Evolutionary conservation across 1,140 invertebrate genomes (phyloP).

Genomic region (Tetragonula clypearis): DNA sequence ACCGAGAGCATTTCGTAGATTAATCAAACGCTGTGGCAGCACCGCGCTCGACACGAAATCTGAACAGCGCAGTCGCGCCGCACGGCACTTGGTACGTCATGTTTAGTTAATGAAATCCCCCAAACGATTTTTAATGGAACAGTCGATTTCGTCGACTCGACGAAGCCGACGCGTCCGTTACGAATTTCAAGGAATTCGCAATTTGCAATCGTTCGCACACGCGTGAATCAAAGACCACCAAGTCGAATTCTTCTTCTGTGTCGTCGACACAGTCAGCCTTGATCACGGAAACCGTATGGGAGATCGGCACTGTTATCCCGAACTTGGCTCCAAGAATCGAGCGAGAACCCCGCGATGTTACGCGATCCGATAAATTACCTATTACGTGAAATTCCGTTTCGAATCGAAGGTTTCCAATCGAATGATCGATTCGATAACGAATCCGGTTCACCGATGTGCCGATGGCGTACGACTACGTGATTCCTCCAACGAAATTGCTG

Average conservation of each 20-base stretch:
- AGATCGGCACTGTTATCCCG: background rate
- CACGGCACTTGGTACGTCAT: no score
- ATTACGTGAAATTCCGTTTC: background rate
- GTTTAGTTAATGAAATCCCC: no score
- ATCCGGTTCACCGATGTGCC: background rate
- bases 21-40: no score
- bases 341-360: background rate
- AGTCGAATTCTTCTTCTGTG: background rate
- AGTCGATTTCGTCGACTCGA: no score
- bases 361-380: constrained; percentile 19
- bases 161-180: no score
- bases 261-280: constrained; percentile 14
- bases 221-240: no score
- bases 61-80: no score
- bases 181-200: no score
- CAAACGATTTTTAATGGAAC: no score
- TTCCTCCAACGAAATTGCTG: background rate
- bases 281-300: constrained; percentile 14
- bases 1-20: no score
- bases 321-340: constrained; percentile 1
- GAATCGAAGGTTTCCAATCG: background rate
- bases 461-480: background rate
- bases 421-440: background rate
- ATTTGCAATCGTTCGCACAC: no score
- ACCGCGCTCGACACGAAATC: no score